Conservation (phyloP, 2,797 vertebrate genomes). For the Manis pentadactyla region DNA sequence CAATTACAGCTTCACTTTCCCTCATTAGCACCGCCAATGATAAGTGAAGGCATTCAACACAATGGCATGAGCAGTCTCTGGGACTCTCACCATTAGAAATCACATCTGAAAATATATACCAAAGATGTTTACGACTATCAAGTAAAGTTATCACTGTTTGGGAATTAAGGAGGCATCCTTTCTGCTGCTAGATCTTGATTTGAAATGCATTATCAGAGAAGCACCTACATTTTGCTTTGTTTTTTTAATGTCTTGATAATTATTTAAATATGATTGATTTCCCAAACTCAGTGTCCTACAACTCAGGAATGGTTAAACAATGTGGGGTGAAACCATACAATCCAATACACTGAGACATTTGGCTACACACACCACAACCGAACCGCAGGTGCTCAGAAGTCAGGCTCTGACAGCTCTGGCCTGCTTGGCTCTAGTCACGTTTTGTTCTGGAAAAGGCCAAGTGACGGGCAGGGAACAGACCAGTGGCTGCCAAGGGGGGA, state of each 20-base stretch:
- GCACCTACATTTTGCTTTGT: background rate
- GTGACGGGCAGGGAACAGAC: background rate
- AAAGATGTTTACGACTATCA: no score
- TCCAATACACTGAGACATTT: background rate
- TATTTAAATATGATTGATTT: background rate
- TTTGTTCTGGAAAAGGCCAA: background rate
- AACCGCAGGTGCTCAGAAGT: background rate
- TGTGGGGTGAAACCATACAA: background rate
- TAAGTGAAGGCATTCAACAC: background rate
- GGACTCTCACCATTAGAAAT: background rate
- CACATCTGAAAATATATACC: background rate
- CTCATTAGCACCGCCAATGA: background rate
- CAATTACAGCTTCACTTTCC: background rate
- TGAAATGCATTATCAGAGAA: background rate
- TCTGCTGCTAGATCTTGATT: background rate
- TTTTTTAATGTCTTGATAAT: background rate
- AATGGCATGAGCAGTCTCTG: rapidly evolving
- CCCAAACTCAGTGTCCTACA: background rate
- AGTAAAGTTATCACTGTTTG: rapidly evolving
- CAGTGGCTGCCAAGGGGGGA: background rate
- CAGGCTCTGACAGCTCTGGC: background rate
- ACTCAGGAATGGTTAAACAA: background rate
- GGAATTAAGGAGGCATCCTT: background rate
- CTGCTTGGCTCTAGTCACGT: background rate
- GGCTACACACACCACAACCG: background rate